Evolutionary conservation across 2,888 invertebrate species (phyloP), one percentile per base, ranked within the genome.

Genomic region (Rhagium mordax): DNA sequence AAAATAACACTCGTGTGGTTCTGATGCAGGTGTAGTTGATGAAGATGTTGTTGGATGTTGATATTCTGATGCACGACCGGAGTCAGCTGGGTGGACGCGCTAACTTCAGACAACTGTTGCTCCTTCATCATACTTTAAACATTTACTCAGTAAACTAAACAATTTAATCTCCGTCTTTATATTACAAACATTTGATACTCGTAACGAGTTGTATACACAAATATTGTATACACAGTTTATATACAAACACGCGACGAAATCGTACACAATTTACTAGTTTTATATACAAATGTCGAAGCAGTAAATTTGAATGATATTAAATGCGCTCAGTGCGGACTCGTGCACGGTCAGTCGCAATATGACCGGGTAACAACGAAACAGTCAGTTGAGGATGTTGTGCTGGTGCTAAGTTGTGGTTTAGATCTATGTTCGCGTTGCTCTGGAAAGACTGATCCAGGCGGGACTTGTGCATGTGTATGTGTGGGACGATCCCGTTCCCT

Each of bases 41-140:
- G 88, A 24, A 88, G 82, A 74, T 87, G 87, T 78, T 87, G 87
- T 73, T 87, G 87, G 70, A 87, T 85, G 78, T 84, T 87, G 78
- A 86, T 85, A 75, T 81, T 85, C 78, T 86, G 86, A 75, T 85
- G 86, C 70, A 85, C 83, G 51, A 84, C 85, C 70, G 84, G 80
- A 53, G 79, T 71, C 79, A 84, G 83, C 84, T 86, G 86, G 75
- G 78, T 81, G 78, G 83, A 83, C 55, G 82, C 85, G 79, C 85
- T 85, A 78, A 85, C 85, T 80, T 86, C 85, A 72, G 84, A 82
- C 82, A 87, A 86, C 86, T 87, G 86, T 80, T 85, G 83, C 80
- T 87, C 86, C 84, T 87, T 87, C 87, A 87, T 87, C 85, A 86
- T 86, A 83, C 83, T 84, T 85, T 86, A 87, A 87, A 87, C 87